These are phyloP conservation scores for Pelecanus crispus DNA, from an alignment of 2,113 vertebrate species.

Conservation along the genomic window DNA sequence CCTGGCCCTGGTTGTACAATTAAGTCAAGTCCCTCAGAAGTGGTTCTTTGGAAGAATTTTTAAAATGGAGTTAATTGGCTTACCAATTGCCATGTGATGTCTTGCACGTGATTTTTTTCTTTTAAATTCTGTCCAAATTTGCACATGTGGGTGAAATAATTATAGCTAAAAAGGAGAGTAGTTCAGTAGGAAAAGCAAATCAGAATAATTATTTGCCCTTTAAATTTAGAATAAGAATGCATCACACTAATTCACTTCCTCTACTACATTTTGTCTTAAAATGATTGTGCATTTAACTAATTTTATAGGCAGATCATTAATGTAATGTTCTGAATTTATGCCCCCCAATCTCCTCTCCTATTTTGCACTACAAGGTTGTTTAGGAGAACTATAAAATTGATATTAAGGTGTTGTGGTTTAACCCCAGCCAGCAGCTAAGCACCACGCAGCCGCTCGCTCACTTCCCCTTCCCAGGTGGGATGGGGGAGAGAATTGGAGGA, in stretches of 20 bases:
- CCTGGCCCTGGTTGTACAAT: not conserved
- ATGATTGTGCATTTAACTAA: not conserved
- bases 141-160: not conserved
- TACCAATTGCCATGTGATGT: not conserved
- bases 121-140: constrained; percentile 13
- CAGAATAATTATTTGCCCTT: not conserved
- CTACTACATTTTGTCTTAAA: not conserved
- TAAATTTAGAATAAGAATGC: not conserved
- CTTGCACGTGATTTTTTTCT: not conserved
- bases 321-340: not conserved
- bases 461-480: no score
- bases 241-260: not conserved
- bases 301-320: not conserved
- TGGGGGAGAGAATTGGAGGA: no score
- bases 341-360: not conserved
- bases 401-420: no score
- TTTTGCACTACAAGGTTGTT: not conserved
- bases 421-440: no score
- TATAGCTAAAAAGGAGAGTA: not conserved
- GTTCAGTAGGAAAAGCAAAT: not conserved
- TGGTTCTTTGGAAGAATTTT: not conserved
- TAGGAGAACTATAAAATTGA: not conserved
- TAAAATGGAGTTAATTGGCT: constrained; percentile 7
- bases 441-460: no score
- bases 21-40: not conserved